A percentile compares a stretch with the other conserved stretches of the same genome.
Conservation (phyloP, 2,797 vertebrate genomes). For the Sarcoramphus papa region DNA sequence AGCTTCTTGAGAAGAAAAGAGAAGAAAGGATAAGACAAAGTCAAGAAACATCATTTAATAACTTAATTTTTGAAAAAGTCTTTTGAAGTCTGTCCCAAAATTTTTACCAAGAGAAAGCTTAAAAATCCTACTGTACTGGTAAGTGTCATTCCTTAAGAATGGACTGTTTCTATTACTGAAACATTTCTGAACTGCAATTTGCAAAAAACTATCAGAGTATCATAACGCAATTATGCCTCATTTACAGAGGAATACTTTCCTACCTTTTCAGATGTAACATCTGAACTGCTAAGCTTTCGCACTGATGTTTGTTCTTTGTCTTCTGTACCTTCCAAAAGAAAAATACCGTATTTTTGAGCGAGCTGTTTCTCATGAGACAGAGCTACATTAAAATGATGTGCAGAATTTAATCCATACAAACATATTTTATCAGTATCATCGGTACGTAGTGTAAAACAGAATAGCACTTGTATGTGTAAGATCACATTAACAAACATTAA, state of each 20-base stretch:
- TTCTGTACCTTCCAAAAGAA: slow-evolving; percentile 70
- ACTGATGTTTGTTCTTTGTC: slow-evolving; percentile 72
- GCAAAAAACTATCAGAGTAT: neutral
- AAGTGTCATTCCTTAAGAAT: neutral
- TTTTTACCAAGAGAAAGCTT: neutral
- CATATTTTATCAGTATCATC: neutral
- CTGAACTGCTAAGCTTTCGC: slow-evolving; percentile 68
- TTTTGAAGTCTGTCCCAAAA: neutral
- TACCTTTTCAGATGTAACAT: slow-evolving; percentile 75
- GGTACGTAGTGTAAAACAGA: neutral
- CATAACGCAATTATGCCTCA: neutral
- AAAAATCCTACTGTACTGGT: neutral
- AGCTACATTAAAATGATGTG: neutral
- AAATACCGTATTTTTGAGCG: neutral
- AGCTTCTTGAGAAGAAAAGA: slow-evolving; percentile 67
- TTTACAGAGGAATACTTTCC: neutral
- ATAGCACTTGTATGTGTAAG: neutral
- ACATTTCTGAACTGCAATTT: neutral
- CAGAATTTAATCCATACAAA: neutral
- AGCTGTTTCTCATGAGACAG: neutral
- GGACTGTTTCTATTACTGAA: neutral
- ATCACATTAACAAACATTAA: neutral
- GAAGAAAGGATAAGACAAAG: neutral
- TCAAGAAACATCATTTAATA: neutral
- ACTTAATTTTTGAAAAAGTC: neutral